Percentiles rank a stretch among this genome's conserved stretches.
These are phyloP conservation scores for Falco novaeseelandiae DNA, from an alignment of 2,797 vertebrate genomes.

Conservation along the genomic window DNA sequence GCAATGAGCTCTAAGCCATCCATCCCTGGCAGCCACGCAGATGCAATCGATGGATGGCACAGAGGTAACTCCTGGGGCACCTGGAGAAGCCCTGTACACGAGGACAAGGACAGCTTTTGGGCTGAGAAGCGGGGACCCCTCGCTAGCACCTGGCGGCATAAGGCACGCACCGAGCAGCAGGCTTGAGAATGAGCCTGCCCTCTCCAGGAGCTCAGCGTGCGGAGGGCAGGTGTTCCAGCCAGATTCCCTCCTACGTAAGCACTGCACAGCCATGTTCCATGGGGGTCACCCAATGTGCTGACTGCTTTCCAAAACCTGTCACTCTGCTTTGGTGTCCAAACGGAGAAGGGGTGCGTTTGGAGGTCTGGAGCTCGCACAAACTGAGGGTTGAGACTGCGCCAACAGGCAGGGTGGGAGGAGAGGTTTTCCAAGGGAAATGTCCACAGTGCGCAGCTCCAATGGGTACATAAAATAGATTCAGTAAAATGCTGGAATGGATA, in stretches of 20 bases:
- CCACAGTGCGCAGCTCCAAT: too few relatives aligned
- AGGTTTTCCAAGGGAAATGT: background rate
- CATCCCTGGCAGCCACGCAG: fast-evolving
- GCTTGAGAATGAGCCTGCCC: background rate
- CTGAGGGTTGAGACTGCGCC: background rate
- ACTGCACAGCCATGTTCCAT: background rate
- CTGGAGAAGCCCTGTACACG: background rate
- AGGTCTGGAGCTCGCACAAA: background rate
- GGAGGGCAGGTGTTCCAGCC: background rate
- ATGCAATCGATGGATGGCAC: background rate
- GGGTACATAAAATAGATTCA: too few relatives aligned
- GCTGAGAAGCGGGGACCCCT: too few relatives aligned
- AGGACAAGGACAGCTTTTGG: too few relatives aligned
- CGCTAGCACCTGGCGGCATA: fast-evolving
- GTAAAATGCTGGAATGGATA: background rate
- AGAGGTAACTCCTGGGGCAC: too few relatives aligned
- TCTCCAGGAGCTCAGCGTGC: too few relatives aligned
- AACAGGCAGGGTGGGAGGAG: background rate
- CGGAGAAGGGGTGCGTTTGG: too few relatives aligned
- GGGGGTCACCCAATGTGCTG: background rate
- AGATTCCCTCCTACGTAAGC: background rate
- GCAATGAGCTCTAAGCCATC: too few relatives aligned
- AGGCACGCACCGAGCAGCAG: fast-evolving
- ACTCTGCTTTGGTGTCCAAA: background rate
- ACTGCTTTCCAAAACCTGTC: background rate